A percentile compares a stretch with the other conserved stretches of the same genome.
These are phyloP conservation scores for Aythya fuligula DNA, from an alignment of 2,797 vertebrate species.

Conservation along the genomic window DNA sequence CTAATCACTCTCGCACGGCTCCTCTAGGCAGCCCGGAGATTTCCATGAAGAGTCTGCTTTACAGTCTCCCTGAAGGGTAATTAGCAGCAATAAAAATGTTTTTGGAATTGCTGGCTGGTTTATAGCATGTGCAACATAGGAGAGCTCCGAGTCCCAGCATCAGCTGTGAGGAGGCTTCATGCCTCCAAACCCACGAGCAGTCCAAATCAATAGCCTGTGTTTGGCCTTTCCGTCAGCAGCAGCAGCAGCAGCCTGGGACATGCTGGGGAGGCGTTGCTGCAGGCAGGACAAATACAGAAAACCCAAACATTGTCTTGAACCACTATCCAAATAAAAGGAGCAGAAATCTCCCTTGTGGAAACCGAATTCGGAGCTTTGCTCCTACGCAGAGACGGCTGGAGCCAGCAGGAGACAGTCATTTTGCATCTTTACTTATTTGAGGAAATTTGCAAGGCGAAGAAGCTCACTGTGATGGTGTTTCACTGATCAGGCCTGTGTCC, in stretches of 20 bases:
- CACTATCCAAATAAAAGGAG: not conserved
- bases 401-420: not conserved
- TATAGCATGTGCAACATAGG: not conserved
- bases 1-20: not conserved
- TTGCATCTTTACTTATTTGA: not conserved
- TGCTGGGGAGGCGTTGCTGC: not conserved
- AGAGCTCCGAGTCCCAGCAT: not conserved
- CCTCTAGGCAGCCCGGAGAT: slow-evolving; percentile 12
- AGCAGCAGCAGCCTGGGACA: not conserved
- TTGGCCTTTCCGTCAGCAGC: not conserved
- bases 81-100: slow-evolving; percentile 62
- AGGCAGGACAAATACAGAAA: slow-evolving; percentile 15
- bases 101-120: not conserved
- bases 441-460: not conserved
- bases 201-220: slow-evolving; percentile 3
- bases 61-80: slow-evolving; percentile 28
- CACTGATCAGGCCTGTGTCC: accelerated
- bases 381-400: not conserved
- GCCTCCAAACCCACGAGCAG: not conserved
- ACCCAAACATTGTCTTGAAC: not conserved
- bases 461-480: not conserved
- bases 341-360: not conserved
- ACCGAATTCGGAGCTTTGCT: not conserved
- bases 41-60: slow-evolving; percentile 36
- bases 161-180: not conserved